Evolutionary conservation across 2,888 invertebrate genomes (phyloP), one percentile per base, ranked within the genome.

Genomic region (Andrena bicolor): DNA sequence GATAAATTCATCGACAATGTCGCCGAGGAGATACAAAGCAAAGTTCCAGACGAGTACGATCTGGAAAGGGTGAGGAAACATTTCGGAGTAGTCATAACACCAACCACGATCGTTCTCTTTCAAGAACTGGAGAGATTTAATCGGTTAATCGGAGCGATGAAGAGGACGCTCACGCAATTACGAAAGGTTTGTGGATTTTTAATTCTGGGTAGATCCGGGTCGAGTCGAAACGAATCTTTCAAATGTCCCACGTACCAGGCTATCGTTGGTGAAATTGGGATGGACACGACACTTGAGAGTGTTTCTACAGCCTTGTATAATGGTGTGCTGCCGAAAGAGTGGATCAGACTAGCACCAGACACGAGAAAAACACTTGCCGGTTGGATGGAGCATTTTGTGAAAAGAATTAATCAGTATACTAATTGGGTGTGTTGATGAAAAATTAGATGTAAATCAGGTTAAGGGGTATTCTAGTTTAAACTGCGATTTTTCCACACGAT

Each of bases 81-180:
- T 91, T 97, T 97, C 92, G 98, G 98, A 90, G 95, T 97, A 94
- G 96, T 96, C 86, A 96, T 98, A 88, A 96, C 97, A 4, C 98
- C 98, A 1, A 97, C 97, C 0, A 96, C 97, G 0, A 97, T 98
- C 20, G 98, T 99, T 0, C 94, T 99, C 68, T 95, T 98, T 70
- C 98, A 99, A 95, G 98, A 99, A 93, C 94, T 99, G 53, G 98
- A 98, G 90, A 95, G 98, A 81, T 98, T 98, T 93, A 99, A 99
- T 94, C 95, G 95, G 26, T 95, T 99, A 0, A 96, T 98, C 70
- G 92, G 92, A 13, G 95, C 95, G 70, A 98, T 99, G 95, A 95
- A 94, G 20, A 94, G 94, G 76, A 97, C 97, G 0, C 94, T 99
- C 56, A 94, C 95, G 3, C 95, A 97, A 68, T 95, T 99, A 13